A percentile compares a stretch with the other conserved stretches of the same genome.
phyloP scores from a whole-genome alignment of 2,113 vertebrate genomes.

The Genyomyrus donnyi region DNA sequence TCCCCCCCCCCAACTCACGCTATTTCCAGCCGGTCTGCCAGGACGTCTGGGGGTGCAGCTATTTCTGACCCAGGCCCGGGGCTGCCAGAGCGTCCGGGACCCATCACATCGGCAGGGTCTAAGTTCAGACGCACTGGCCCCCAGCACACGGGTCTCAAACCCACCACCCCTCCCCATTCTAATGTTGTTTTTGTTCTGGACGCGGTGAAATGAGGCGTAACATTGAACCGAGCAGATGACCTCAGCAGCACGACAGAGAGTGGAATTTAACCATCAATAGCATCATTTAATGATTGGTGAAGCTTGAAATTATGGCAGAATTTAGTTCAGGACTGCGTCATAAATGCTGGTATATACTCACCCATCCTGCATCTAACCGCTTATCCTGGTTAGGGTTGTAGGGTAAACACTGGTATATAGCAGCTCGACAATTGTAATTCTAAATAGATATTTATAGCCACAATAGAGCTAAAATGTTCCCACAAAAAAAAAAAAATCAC shows the following conservation, averaged over 20 bases:
- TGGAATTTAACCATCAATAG: not conserved
- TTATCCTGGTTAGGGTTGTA: not conserved
- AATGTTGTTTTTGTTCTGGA: not conserved
- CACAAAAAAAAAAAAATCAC: not conserved
- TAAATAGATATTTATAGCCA: not conserved
- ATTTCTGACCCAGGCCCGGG: slow-evolving; percentile 25
- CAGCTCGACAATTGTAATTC: not conserved
- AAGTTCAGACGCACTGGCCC: not conserved
- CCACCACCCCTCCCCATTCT: not conserved
- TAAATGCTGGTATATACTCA: not conserved
- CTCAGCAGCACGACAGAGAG: not conserved
- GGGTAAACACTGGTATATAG: not conserved
- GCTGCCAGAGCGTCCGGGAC: slow-evolving; percentile 21
- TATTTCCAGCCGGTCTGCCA: not conserved
- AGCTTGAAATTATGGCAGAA: not conserved
- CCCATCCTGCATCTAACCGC: not conserved
- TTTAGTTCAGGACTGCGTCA: not conserved
- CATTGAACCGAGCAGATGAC: not conserved
- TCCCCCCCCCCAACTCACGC: not conserved
- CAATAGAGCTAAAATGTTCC: not conserved
- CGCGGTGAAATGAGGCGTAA: not conserved
- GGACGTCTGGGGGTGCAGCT: not conserved
- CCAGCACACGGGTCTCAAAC: slow-evolving; percentile 6
- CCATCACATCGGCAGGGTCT: not conserved
- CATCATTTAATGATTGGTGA: not conserved